These are phyloP conservation scores for Nymphalis io DNA, from an alignment of 1,140 invertebrate genomes.

Conservation along the genomic window DNA sequence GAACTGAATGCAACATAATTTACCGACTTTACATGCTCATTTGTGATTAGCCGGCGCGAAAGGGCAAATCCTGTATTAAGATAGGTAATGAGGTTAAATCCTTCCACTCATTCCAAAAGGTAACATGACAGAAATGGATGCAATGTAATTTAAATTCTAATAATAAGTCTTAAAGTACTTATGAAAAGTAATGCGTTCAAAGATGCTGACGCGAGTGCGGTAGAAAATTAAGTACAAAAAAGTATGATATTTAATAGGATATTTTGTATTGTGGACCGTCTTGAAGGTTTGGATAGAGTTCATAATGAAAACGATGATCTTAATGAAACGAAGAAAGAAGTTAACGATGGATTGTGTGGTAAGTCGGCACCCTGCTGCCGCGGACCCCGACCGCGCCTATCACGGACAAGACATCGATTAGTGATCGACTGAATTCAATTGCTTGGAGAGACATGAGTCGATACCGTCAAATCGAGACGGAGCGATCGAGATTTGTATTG, in stretches of 20 bases:
- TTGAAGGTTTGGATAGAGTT: slow-evolving; percentile 54
- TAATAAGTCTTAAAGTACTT: slow-evolving; percentile 54
- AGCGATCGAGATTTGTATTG: slow-evolving; percentile 74
- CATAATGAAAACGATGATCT: slow-evolving; percentile 59
- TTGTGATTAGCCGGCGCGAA: slow-evolving; percentile 80
- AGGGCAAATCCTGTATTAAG: slow-evolving; percentile 81
- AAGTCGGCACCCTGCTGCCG: slow-evolving; percentile 80
- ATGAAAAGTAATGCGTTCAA: slow-evolving; percentile 48
- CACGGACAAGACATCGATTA: slow-evolving; percentile 80
- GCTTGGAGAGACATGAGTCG: slow-evolving; percentile 74
- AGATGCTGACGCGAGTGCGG: slow-evolving; percentile 75
- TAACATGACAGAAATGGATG: slow-evolving; percentile 36
- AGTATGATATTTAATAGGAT: slow-evolving; percentile 63
- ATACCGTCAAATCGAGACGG: slow-evolving; percentile 74
- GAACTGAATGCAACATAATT: slow-evolving; percentile 79
- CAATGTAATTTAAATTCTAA: slow-evolving; percentile 61
- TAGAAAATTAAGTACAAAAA: slow-evolving; percentile 78
- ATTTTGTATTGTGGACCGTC: slow-evolving; percentile 64
- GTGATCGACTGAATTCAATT: slow-evolving; percentile 81
- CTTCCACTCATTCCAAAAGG: slow-evolving; percentile 49
- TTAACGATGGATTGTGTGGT: slow-evolving; percentile 81
- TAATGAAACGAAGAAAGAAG: slow-evolving; percentile 80
- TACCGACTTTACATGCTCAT: slow-evolving; percentile 80
- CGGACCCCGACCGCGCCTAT: slow-evolving; percentile 76
- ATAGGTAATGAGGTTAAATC: slow-evolving; percentile 81